These are phyloP conservation scores for Cephus sareptanus DNA, from an alignment of 2,888 invertebrate genomes.

Conservation along the genomic window DNA sequence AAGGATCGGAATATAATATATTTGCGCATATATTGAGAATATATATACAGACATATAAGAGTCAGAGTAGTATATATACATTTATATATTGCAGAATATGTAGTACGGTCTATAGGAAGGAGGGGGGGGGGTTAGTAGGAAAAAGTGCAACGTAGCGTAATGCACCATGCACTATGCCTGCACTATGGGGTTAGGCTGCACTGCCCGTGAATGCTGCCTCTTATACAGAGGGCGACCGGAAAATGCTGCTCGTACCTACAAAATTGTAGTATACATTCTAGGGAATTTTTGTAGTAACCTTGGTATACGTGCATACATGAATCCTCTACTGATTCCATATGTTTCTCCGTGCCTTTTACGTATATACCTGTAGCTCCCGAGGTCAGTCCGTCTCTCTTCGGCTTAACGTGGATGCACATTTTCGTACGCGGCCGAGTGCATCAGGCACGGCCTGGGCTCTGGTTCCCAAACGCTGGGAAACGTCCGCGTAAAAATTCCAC, in stretches of 20 bases:
- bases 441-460: too few relatives aligned
- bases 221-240: conserved; percentile 30
- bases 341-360: not conserved
- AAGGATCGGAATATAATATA: not conserved
- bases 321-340: not conserved
- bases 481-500: not conserved
- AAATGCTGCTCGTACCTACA: not conserved
- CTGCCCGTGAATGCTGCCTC: conserved; percentile 22
- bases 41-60: not conserved
- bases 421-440: too few relatives aligned
- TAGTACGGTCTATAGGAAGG: not conserved
- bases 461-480: not conserved
- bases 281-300: not conserved
- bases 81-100: not conserved
- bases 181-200: conserved; percentile 7
- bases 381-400: not conserved
- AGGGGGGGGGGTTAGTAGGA: not conserved
- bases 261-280: not conserved
- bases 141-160: conserved; percentile 2
- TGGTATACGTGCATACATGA: not conserved
- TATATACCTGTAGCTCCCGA: not conserved
- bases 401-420: not conserved
- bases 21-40: not conserved
- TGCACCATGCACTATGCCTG: conserved; percentile 6
- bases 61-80: not conserved